These are phyloP conservation scores for Hydropotes inermis DNA, from an alignment of 2,113 vertebrate genomes.

Conservation along the genomic window DNA sequence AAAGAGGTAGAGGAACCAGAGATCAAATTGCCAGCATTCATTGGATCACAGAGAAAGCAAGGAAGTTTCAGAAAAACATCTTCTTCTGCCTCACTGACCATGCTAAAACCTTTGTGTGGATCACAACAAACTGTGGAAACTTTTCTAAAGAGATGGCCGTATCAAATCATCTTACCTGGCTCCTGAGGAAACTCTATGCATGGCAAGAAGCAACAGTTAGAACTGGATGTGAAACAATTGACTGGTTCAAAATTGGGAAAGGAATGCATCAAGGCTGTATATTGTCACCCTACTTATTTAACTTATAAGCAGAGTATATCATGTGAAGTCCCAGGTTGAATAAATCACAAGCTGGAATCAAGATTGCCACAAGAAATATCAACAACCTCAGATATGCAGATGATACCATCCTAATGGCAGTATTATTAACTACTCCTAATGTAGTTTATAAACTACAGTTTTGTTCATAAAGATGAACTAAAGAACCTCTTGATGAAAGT, in stretches of 20 bases:
- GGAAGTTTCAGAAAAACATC: neutral
- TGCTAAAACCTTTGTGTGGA: neutral
- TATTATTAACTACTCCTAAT: too few relatives aligned
- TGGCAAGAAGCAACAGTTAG: neutral
- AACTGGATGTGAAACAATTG: neutral
- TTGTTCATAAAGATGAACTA: neutral
- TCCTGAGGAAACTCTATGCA: neutral
- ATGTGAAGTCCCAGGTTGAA: neutral
- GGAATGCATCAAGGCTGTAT: neutral
- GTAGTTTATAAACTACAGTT: too few relatives aligned
- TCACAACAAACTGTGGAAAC: neutral
- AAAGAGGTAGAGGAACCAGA: neutral
- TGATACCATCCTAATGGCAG: neutral
- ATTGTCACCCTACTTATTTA: neutral
- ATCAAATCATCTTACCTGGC: neutral
- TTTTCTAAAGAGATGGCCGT: neutral
- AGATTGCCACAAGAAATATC: neutral
- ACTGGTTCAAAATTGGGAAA: neutral
- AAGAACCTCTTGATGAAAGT: neutral
- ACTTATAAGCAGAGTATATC: neutral
- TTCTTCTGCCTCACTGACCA: neutral
- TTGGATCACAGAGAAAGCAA: neutral
- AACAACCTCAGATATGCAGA: neutral
- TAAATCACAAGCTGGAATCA: neutral
- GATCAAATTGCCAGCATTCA: neutral